A percentile compares a stretch with the other conserved stretches of the same genome.
These are phyloP conservation scores for Polymixis lichenea DNA, from an alignment of 2,888 invertebrate genomes.

Conservation along the genomic window DNA sequence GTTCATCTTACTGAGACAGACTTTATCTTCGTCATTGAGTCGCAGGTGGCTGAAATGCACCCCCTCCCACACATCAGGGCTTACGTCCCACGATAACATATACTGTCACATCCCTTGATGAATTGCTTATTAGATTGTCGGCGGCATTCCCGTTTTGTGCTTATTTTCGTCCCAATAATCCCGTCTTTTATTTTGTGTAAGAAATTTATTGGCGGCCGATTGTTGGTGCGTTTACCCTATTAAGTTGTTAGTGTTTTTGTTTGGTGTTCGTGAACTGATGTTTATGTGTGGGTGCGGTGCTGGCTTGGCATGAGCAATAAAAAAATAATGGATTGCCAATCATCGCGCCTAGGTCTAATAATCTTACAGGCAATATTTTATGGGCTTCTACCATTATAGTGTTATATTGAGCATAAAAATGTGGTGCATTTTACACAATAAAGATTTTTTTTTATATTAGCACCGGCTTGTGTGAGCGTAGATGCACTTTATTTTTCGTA, in stretches of 20 bases:
- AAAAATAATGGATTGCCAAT: slow-evolving; percentile 62
- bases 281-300: slow-evolving; percentile 40
- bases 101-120: slow-evolving; percentile 87
- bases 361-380: slow-evolving; percentile 50
- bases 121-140: slow-evolving; percentile 88
- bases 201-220: slow-evolving; percentile 71
- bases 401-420: slow-evolving; percentile 43
- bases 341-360: slow-evolving; percentile 54
- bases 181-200: slow-evolving; percentile 71
- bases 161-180: slow-evolving; percentile 80
- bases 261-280: slow-evolving; percentile 31
- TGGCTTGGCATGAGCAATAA: slow-evolving; percentile 39
- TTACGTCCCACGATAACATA: slow-evolving; percentile 80
- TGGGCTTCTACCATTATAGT: slow-evolving; percentile 38
- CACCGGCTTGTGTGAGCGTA: slow-evolving; percentile 14
- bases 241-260: slow-evolving; percentile 70
- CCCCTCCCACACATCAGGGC: slow-evolving; percentile 55
- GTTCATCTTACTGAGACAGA: slow-evolving; percentile 76
- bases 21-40: slow-evolving; percentile 80
- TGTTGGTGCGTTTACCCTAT: slow-evolving; percentile 75
- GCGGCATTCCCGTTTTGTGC: slow-evolving; percentile 77
- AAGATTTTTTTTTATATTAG: slow-evolving; percentile 22
- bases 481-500: slow-evolving; percentile 12
- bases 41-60: slow-evolving; percentile 82
- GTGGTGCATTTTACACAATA: slow-evolving; percentile 40